phyloP scores from a whole-genome alignment of 2,113 vertebrate genomes.

The Lasiurus cinereus region DNA sequence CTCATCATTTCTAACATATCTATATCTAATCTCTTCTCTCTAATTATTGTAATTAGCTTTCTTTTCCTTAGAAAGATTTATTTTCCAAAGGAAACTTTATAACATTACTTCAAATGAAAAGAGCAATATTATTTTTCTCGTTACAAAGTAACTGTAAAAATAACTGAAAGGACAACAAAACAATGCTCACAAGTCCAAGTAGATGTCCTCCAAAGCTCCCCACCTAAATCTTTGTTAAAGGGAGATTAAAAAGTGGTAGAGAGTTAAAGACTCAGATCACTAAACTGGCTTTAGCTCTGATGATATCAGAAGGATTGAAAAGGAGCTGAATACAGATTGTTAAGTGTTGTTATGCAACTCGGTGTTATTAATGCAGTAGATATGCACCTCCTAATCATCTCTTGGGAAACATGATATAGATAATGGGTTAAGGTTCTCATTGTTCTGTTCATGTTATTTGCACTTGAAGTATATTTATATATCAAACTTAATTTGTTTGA shows the following conservation, averaged over 20 bases:
- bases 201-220: slow-evolving; percentile 8
- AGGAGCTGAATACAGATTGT: neutral
- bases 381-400: neutral
- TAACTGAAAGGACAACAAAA: slow-evolving; percentile 23
- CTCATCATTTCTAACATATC: neutral
- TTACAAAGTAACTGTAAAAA: neutral
- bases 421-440: neutral
- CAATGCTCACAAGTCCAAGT: neutral
- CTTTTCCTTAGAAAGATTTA: slow-evolving; percentile 18
- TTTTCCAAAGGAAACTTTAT: slow-evolving; percentile 21
- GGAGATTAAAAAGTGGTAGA: slow-evolving; percentile 11
- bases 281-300: slow-evolving; percentile 29
- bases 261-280: neutral
- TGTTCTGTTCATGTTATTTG: neutral
- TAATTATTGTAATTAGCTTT: slow-evolving; percentile 36
- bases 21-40: neutral
- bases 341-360: neutral
- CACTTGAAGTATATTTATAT: neutral
- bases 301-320: slow-evolving; percentile 22
- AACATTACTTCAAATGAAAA: slow-evolving; percentile 11
- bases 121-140: neutral
- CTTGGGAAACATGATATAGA: neutral
- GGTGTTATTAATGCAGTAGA: neutral
- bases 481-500: neutral
- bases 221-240: slow-evolving; percentile 26